Conservation (phyloP, 2,113 vertebrate species). For the Callorhinus ursinus region DNA sequence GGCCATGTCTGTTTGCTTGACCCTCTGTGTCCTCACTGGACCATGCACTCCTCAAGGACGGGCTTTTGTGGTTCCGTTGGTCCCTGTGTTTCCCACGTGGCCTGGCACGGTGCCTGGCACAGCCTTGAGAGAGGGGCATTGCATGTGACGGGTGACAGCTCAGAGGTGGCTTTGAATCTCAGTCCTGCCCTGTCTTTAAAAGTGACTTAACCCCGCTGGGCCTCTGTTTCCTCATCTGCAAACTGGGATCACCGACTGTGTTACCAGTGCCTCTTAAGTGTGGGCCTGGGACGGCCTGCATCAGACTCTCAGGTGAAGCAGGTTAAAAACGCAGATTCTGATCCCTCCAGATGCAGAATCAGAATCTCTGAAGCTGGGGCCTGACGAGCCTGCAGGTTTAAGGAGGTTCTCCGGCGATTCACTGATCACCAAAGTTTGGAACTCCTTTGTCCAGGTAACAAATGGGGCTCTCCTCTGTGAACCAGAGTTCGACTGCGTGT, state of each 20-base stretch:
- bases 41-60: neutral
- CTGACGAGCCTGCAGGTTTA: neutral
- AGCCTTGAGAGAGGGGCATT: neutral
- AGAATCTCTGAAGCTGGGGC: neutral
- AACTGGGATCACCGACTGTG: neutral
- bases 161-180: neutral
- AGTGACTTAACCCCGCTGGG: neutral
- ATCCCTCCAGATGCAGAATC: neutral
- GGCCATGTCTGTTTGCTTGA: neutral
- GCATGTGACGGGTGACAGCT: neutral
- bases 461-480: neutral
- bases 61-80: neutral
- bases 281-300: neutral
- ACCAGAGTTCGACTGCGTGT: no score
- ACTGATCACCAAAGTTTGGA: neutral
- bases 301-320: neutral
- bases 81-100: neutral
- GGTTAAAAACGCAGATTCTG: neutral
- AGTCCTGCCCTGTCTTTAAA: neutral
- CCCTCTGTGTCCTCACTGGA: neutral
- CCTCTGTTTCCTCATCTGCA: neutral
- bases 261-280: neutral
- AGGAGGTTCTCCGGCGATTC: fast-evolving
- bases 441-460: neutral
- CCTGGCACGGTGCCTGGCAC: neutral